phyloP scores from a whole-genome alignment of 2,113 vertebrate species.

The Proteles cristata region DNA sequence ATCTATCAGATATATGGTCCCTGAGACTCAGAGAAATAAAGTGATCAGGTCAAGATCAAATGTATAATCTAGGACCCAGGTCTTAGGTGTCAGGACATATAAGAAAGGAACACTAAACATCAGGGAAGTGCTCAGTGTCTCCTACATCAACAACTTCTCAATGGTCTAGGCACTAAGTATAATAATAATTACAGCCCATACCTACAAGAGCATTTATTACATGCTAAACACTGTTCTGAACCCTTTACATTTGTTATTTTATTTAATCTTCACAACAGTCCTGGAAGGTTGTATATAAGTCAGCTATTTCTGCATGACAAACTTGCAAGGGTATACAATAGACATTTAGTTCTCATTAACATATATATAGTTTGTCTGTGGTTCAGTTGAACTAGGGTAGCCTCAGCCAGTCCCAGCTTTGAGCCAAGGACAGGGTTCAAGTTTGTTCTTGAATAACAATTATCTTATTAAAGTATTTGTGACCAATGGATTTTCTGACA shows the following conservation, averaged over 20 bases:
- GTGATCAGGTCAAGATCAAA: not conserved
- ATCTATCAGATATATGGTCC: not conserved
- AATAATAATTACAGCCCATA: not conserved
- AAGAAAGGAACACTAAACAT: not conserved
- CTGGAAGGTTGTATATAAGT: not conserved
- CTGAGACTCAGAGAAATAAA: not conserved
- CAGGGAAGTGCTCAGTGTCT: not conserved
- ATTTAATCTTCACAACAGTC: not conserved
- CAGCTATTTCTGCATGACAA: conserved; percentile 5
- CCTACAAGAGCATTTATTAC: not conserved
- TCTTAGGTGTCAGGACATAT: not conserved
- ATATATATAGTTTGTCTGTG: not conserved
- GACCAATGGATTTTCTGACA: not conserved
- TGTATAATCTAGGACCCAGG: not conserved
- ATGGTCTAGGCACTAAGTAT: not conserved
- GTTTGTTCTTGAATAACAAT: not conserved
- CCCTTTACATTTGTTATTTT: not conserved
- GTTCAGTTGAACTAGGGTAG: not conserved
- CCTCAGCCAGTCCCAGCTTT: not conserved
- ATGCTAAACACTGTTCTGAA: not conserved
- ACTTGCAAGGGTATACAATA: not conserved
- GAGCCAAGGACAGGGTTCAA: not conserved
- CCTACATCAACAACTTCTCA: not conserved
- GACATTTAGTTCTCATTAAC: not conserved
- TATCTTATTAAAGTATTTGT: not conserved